A percentile compares a stretch with the other conserved stretches of the same genome.
These are phyloP conservation scores for Drosophila fulvimacula DNA, from an alignment of 2,888 invertebrate genomes.

Conservation along the genomic window DNA sequence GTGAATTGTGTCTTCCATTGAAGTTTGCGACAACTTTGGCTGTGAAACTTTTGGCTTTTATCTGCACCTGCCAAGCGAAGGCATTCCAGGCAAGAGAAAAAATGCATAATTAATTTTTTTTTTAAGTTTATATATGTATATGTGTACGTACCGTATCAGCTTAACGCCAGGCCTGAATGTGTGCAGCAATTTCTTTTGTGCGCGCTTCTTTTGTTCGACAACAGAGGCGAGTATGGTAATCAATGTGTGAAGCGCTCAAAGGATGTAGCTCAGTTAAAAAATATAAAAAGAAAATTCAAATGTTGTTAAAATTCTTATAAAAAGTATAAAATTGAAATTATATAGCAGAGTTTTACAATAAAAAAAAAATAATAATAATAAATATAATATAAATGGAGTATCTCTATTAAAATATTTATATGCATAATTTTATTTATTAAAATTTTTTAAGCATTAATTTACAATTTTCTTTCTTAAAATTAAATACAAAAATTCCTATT, in stretches of 20 bases:
- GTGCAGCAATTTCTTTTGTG: conserved; percentile 52
- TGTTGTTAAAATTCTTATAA: too few relatives aligned
- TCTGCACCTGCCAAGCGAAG: conserved; percentile 24
- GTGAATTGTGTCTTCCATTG: conserved; percentile 22
- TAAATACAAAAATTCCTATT: too few relatives aligned
- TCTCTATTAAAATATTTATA: too few relatives aligned
- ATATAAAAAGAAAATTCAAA: not conserved
- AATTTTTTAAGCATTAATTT: too few relatives aligned
- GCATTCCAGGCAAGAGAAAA: conserved; percentile 34
- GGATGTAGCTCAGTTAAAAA: conserved; percentile 10
- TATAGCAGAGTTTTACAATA: not conserved
- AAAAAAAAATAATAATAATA: too few relatives aligned
- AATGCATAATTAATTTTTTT: conserved; percentile 60
- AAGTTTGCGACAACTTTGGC: conserved; percentile 39
- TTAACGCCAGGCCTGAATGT: conserved; percentile 10
- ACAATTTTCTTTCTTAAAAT: too few relatives aligned
- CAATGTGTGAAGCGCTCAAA: conserved; percentile 16
- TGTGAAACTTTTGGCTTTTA: conserved; percentile 35
- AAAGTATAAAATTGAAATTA: not conserved
- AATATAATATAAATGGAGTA: too few relatives aligned
- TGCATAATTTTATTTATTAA: too few relatives aligned
- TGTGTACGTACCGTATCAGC: conserved; percentile 29
- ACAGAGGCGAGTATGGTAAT: conserved; percentile 26
- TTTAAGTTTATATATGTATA: conserved; percentile 1
- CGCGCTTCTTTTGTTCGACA: conserved; percentile 48